Conservation (phyloP, 2,797 vertebrate species). For the Tachyglossus aculeatus region DNA sequence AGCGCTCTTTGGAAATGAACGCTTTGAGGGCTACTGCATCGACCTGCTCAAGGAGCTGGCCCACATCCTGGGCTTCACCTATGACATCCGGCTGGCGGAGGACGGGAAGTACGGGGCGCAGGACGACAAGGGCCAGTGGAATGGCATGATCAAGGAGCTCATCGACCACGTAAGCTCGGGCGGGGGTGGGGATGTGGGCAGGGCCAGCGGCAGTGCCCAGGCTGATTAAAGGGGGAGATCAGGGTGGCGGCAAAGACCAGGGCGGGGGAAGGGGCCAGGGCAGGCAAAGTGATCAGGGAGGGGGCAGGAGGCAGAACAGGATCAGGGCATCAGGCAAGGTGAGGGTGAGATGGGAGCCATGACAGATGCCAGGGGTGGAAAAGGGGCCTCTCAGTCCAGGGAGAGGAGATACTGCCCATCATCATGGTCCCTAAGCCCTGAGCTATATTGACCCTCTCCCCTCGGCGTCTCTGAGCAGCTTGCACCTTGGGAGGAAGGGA, state of each 20-base stretch:
- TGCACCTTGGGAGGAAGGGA: too few relatives aligned
- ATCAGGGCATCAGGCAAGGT: too few relatives aligned
- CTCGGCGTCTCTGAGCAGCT: too few relatives aligned
- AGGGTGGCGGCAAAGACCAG: background rate
- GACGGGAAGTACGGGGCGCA: conserved; percentile 94
- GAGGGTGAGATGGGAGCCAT: background rate
- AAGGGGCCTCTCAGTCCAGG: background rate
- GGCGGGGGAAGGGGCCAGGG: background rate
- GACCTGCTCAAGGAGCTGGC: conserved; percentile 95
- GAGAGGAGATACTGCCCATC: background rate
- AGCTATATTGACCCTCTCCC: too few relatives aligned
- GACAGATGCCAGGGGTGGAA: background rate
- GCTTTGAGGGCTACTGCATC: conserved; percentile 97
- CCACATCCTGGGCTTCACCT: conserved; percentile 91
- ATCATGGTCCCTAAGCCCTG: background rate
- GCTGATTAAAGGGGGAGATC: background rate
- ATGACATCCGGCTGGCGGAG: conserved; percentile 93
- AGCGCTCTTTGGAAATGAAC: conserved; percentile 91
- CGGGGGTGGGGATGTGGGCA: background rate
- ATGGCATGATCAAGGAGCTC: conserved; percentile 95
- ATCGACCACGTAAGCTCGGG: conserved; percentile 94
- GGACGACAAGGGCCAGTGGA: conserved; percentile 99
- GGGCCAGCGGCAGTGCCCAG: background rate
- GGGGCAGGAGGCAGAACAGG: too few relatives aligned
- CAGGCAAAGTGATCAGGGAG: background rate